A percentile compares a stretch with the other conserved stretches of the same genome.
phyloP scores from a whole-genome alignment of 2,888 invertebrate species.

The Alentia gelatinosa region DNA sequence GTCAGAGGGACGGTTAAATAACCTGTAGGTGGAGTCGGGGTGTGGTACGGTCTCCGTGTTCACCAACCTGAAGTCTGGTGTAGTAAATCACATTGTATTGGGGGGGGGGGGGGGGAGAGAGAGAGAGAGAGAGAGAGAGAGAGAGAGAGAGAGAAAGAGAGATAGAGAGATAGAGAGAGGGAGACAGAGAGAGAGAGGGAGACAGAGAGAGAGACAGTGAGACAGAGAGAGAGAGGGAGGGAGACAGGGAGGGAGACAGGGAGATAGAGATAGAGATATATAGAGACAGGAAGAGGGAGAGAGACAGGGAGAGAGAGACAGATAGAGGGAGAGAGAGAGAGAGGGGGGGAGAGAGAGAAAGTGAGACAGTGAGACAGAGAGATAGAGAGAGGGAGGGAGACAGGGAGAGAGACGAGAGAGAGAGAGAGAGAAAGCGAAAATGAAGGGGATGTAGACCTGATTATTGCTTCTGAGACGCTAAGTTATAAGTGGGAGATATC shows the following conservation, averaged over 20 bases:
- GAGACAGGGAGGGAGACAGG: neutral
- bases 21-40: too few species aligned
- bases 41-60: too few species aligned
- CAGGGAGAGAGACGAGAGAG: neutral
- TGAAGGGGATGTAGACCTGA: neutral
- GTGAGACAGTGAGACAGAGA: neutral
- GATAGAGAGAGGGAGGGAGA: neutral
- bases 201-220: neutral
- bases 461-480: too few species aligned
- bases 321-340: neutral
- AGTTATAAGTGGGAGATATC: too few species aligned
- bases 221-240: neutral
- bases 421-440: too few species aligned
- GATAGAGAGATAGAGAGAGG: neutral
- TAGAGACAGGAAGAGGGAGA: neutral
- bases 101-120: too few species aligned
- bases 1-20: too few species aligned
- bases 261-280: neutral
- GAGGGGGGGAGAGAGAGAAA: neutral
- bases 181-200: constrained; percentile 9
- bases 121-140: neutral
- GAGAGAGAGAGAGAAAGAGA: constrained; percentile 12
- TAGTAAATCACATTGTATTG: too few species aligned
- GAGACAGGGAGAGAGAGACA: neutral
- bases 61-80: too few species aligned